phyloP scores from a whole-genome alignment of 2,888 invertebrate genomes.

The Pseudococcus jackbeardsleyi region DNA sequence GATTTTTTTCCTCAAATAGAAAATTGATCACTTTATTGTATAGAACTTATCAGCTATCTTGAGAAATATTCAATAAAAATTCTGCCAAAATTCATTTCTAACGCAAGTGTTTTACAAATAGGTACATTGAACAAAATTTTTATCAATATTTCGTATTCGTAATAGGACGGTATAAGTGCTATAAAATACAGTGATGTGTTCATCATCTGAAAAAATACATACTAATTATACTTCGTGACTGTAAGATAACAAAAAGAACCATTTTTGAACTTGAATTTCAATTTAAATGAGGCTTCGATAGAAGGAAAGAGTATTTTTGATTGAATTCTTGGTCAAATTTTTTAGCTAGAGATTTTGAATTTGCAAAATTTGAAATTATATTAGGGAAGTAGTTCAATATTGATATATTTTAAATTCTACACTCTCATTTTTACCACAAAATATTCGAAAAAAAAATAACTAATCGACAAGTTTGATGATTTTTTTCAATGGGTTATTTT shows the following conservation, averaged over 20 bases:
- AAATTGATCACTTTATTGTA: not conserved
- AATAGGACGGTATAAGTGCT: not conserved
- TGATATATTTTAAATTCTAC: too few species aligned
- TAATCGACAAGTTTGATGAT: too few species aligned
- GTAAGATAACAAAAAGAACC: not conserved
- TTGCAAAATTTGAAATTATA: too few species aligned
- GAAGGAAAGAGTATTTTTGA: too few species aligned
- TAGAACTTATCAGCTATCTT: not conserved
- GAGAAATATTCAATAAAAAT: not conserved
- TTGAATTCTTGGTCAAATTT: too few species aligned
- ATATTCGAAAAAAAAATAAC: too few species aligned
- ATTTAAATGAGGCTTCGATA: too few species aligned
- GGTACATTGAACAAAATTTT: not conserved
- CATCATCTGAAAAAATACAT: not conserved
- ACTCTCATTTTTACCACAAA: too few species aligned
- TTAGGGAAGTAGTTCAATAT: too few species aligned
- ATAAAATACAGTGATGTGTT: not conserved
- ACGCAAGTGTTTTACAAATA: too few species aligned
- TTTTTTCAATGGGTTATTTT: too few species aligned
- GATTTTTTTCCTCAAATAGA: not conserved
- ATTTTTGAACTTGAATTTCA: not conserved
- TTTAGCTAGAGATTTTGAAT: too few species aligned
- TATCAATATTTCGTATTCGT: not conserved
- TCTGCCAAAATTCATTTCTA: not conserved
- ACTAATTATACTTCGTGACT: not conserved